A percentile compares a stretch with the other conserved stretches of the same genome.
These are phyloP conservation scores for Anthrax anthrax DNA, from an alignment of 2,888 invertebrate genomes.

Conservation along the genomic window DNA sequence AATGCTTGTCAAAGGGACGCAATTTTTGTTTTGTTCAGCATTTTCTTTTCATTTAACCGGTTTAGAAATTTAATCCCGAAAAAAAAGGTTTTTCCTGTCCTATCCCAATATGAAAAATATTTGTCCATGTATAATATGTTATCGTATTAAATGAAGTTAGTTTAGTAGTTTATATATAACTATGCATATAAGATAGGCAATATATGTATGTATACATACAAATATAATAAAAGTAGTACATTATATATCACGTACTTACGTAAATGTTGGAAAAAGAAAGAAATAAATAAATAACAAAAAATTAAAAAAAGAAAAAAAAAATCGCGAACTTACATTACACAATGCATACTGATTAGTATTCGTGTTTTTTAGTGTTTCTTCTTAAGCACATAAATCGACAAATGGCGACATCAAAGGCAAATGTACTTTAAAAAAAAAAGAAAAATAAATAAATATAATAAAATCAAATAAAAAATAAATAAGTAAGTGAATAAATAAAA, in stretches of 20 bases:
- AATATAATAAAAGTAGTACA: not conserved
- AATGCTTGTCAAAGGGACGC: constrained; percentile 8
- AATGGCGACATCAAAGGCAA: too few species aligned
- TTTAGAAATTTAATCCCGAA: constrained; percentile 19
- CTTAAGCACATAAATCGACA: too few species aligned
- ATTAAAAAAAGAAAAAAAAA: too few species aligned
- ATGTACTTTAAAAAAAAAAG: too few species aligned
- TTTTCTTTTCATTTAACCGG: constrained; percentile 8
- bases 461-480: too few species aligned
- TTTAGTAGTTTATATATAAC: too few species aligned
- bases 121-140: not conserved
- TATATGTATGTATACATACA: too few species aligned
- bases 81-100: constrained; percentile 4
- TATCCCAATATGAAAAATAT: constrained; percentile 5
- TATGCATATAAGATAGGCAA: too few species aligned
- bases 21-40: constrained; percentile 14
- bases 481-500: too few species aligned
- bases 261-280: too few species aligned
- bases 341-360: not conserved
- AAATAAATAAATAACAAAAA: too few species aligned
- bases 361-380: not conserved
- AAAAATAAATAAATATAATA: not conserved
- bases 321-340: not conserved
- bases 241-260: not conserved
- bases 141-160: too few species aligned